A percentile compares a stretch with the other conserved stretches of the same genome.
phyloP scores from a whole-genome alignment of 2,797 vertebrate genomes.

The Argyrosomus regius region DNA sequence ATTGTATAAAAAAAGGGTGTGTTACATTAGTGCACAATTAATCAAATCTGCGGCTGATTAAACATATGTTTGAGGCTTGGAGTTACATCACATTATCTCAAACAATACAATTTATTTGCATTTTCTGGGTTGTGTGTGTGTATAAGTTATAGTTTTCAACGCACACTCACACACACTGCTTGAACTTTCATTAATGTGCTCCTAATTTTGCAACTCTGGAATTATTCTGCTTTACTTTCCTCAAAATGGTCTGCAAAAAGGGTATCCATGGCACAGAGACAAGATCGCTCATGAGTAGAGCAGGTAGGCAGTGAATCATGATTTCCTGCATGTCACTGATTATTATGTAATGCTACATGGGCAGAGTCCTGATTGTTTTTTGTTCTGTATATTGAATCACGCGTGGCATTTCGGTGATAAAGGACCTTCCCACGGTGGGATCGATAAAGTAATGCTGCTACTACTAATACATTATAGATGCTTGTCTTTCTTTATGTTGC shows the following conservation, averaged over 20 bases:
- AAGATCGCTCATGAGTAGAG: neutral
- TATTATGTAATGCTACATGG: conserved; percentile 27
- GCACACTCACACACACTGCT: neutral
- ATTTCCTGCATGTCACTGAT: conserved; percentile 44
- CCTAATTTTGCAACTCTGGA: conserved; percentile 12
- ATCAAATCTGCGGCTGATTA: conserved; percentile 62
- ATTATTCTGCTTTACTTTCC: neutral
- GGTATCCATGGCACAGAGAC: conserved; percentile 1
- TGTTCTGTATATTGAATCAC: conserved; percentile 41
- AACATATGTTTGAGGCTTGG: conserved; percentile 45
- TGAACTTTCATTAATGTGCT: conserved; percentile 8
- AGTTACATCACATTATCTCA: conserved; percentile 29
- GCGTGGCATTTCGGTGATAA: conserved; percentile 54
- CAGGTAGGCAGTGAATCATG: conserved; percentile 26
- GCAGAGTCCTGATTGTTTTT: conserved; percentile 46
- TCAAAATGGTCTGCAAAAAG: conserved; percentile 1
- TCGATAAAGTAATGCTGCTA: conserved; percentile 53
- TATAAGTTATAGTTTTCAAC: neutral
- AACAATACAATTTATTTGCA: conserved; percentile 24
- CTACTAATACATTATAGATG: conserved; percentile 53
- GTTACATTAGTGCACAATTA: conserved; percentile 54
- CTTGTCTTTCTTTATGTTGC: conserved; percentile 34
- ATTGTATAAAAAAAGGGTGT: conserved; percentile 49
- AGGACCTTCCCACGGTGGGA: conserved; percentile 37
- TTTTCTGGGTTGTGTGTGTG: neutral